These are phyloP conservation scores for Echinarachnius parma DNA, from an alignment of 53 echinoderm and acorn worm genomes.

Conservation along the genomic window DNA sequence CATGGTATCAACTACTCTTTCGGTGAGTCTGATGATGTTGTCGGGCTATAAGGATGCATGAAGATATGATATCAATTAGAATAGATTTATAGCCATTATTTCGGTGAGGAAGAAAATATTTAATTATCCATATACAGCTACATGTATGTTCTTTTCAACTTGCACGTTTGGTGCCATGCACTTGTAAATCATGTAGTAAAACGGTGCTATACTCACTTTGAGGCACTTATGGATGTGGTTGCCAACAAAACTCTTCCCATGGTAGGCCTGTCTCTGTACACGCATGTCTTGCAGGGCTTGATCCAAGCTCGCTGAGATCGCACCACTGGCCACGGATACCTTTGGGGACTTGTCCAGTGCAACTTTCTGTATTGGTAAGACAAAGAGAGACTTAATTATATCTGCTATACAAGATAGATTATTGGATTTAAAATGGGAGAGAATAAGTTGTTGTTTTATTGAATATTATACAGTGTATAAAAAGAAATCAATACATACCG, in stretches of 20 bases:
- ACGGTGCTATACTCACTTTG: slow-evolving; percentile 4
- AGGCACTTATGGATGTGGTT: slow-evolving; percentile 14
- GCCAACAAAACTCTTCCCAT: background rate
- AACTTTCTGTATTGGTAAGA: background rate
- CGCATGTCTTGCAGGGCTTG: slow-evolving; percentile 4
- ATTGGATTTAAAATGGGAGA: background rate
- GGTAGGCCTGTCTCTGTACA: slow-evolving; percentile 8
- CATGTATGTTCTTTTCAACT: background rate
- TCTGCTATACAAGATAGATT: background rate
- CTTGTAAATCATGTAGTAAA: no score
- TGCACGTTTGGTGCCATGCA: background rate
- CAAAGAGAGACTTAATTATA: background rate
- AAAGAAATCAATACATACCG: slow-evolving; percentile 8
- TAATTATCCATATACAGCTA: background rate
- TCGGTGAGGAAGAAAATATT: background rate
- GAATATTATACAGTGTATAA: background rate
- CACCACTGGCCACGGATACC: background rate
- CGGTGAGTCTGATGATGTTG: background rate
- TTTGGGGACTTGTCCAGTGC: background rate
- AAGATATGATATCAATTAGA: background rate
- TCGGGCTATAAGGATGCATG: background rate
- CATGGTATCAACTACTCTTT: background rate
- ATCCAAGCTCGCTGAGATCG: background rate
- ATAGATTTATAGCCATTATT: background rate
- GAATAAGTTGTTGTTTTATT: background rate